phyloP scores from a whole-genome alignment of 2,888 invertebrate species.

The Polietes domitor region DNA sequence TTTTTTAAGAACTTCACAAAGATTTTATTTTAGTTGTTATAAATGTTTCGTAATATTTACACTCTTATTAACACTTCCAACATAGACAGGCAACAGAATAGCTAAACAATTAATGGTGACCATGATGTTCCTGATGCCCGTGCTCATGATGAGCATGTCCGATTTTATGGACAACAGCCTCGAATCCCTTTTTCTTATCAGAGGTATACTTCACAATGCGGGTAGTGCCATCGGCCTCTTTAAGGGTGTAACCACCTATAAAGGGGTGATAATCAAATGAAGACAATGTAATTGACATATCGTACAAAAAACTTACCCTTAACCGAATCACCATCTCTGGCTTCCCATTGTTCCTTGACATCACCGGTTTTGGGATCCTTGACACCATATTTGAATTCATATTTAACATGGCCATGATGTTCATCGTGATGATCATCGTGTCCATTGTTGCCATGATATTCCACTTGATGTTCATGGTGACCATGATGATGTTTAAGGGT shows the following conservation, averaged over 20 bases:
- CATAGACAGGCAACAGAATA: too few species aligned
- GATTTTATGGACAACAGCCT: conserved; percentile 12
- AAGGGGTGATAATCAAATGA: too few species aligned
- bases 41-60: too few species aligned
- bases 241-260: conserved; percentile 9
- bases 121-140: background rate
- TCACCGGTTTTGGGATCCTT: conserved; percentile 26
- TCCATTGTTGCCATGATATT: conserved; percentile 67
- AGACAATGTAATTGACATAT: background rate
- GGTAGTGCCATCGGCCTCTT: conserved; percentile 15
- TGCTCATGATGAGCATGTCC: conserved; percentile 23
- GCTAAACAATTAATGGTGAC: too few species aligned
- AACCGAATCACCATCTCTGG: conserved; percentile 82
- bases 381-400: conserved; percentile 28
- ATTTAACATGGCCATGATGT: conserved; percentile 45
- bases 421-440: conserved; percentile 67
- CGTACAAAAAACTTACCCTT: conserved; percentile 74
- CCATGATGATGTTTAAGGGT: background rate
- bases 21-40: too few species aligned
- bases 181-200: conserved; percentile 25
- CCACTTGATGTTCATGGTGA: conserved; percentile 12
- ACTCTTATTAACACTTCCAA: too few species aligned
- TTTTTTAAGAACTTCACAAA: too few species aligned
- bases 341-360: conserved; percentile 69
- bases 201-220: conserved; percentile 13